These are phyloP conservation scores for Hydriomena furcata DNA, from an alignment of 2,888 invertebrate genomes.

Conservation along the genomic window DNA sequence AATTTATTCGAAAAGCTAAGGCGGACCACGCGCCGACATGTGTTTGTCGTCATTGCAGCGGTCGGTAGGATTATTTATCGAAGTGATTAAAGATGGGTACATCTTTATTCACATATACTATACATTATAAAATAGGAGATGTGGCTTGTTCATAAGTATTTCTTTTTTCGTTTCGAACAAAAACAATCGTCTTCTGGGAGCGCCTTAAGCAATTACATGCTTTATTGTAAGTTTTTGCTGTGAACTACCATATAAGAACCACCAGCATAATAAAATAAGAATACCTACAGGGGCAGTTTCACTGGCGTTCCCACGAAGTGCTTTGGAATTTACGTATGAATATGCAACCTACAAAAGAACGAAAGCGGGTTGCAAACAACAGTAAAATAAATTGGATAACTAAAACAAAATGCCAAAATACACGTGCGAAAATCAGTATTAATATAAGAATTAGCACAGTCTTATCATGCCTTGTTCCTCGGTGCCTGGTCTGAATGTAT, in stretches of 20 bases:
- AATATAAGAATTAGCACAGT: conserved; percentile 49
- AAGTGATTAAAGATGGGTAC: too few relatives aligned
- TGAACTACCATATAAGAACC: conserved; percentile 23
- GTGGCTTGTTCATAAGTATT: too few relatives aligned
- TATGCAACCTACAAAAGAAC: conserved; percentile 86
- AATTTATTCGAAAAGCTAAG: too few relatives aligned
- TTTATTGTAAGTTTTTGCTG: conserved; percentile 20
- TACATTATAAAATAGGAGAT: too few relatives aligned
- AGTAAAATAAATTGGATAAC: conserved; percentile 55
- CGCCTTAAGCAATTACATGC: too few relatives aligned
- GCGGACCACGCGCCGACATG: too few relatives aligned
- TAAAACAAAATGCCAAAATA: conserved; percentile 34
- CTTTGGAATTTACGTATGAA: conserved; percentile 80
- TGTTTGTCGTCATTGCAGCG: too few relatives aligned
- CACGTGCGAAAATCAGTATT: conserved; percentile 32
- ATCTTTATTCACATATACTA: too few relatives aligned
- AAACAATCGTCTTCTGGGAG: too few relatives aligned
- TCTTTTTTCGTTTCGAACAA: too few relatives aligned
- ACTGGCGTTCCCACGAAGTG: conserved; percentile 74
- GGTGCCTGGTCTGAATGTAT: conserved; percentile 23
- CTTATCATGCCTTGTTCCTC: conserved; percentile 25
- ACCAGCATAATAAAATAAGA: conserved; percentile 55
- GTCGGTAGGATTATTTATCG: too few relatives aligned
- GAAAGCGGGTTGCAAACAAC: conserved; percentile 80
- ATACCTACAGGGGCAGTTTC: conserved; percentile 90